Percentiles rank a stretch among this genome's conserved stretches.
Evolutionary conservation across 2,888 invertebrate species (phyloP).

Genomic region (Anagyrus pseudococci): DNA sequence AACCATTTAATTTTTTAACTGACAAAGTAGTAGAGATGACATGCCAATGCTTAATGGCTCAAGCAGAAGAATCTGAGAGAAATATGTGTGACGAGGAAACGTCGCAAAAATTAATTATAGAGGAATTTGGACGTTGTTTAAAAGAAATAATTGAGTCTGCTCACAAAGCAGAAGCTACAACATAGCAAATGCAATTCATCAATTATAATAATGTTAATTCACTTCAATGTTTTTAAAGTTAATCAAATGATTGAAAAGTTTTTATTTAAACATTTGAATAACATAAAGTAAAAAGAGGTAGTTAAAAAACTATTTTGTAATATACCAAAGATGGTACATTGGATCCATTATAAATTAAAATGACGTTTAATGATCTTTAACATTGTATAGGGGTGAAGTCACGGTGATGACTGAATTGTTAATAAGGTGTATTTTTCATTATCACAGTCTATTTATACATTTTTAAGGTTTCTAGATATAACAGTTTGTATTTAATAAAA

Average conservation of each 20-base stretch:
- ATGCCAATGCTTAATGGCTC: constrained; percentile 93
- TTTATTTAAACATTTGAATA: constrained; percentile 29
- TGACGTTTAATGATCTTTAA: constrained; percentile 17
- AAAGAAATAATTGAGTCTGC: constrained; percentile 88
- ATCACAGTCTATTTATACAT: constrained; percentile 32
- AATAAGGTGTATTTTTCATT: constrained; percentile 29
- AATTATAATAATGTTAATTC: constrained; percentile 12
- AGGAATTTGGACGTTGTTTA: constrained; percentile 94
- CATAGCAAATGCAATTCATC: constrained; percentile 50
- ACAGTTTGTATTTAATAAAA: constrained; percentile 23
- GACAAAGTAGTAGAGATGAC: constrained; percentile 95
- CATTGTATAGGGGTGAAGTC: constrained; percentile 27
- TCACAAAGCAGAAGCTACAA: constrained; percentile 62
- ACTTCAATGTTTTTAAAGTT: constrained; percentile 32
- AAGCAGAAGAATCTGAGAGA: constrained; percentile 81
- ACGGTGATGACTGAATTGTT: constrained; percentile 17
- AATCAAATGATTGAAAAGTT: constrained; percentile 15
- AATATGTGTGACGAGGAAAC: constrained; percentile 69
- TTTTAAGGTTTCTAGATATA: constrained; percentile 34
- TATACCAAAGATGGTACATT: constrained; percentile 39
- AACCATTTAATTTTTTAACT: constrained; percentile 91
- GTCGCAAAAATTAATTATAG: constrained; percentile 78
- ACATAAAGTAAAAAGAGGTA: constrained; percentile 17
- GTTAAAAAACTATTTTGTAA: constrained; percentile 25
- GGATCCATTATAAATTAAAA: constrained; percentile 16